Percentiles rank a stretch among this genome's conserved stretches.
Evolutionary conservation across 1,140 invertebrate species (phyloP).

Genomic region (Carcinoscorpius rotundicauda): DNA sequence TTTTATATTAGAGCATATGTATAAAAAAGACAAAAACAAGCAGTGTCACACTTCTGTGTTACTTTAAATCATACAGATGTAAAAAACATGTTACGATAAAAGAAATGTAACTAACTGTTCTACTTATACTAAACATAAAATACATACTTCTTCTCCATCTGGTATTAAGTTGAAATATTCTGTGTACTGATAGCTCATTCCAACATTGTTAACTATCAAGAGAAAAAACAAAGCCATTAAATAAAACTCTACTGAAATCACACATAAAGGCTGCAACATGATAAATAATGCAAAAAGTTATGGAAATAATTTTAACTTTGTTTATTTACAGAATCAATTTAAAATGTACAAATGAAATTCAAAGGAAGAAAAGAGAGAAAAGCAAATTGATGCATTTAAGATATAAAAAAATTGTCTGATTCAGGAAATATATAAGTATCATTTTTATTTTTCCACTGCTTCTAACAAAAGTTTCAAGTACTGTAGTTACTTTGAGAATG

Average conservation of each 20-base stretch:
- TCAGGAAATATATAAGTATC: too few relatives aligned
- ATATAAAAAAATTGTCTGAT: too few relatives aligned
- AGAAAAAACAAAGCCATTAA: slow-evolving; percentile 7
- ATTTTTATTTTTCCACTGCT: too few relatives aligned
- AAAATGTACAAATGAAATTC: neutral
- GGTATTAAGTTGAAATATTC: slow-evolving; percentile 56
- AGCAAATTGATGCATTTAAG: neutral
- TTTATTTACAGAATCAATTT: too few relatives aligned
- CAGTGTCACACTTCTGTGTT: too few relatives aligned
- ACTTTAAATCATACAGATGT: too few relatives aligned
- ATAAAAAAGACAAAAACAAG: too few relatives aligned
- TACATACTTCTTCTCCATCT: slow-evolving; percentile 35
- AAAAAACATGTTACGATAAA: neutral
- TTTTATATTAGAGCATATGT: too few relatives aligned
- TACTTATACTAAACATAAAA: neutral
- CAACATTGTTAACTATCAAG: slow-evolving; percentile 68
- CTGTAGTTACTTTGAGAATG: too few relatives aligned
- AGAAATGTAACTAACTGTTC: neutral
- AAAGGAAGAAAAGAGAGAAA: neutral
- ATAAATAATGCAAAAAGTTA: neutral
- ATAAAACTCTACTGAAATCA: neutral
- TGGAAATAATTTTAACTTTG: too few relatives aligned
- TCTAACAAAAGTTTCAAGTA: too few relatives aligned
- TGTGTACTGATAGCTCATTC: slow-evolving; percentile 79
- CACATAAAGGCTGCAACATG: neutral